A percentile compares a stretch with the other conserved stretches of the same genome.
Evolutionary conservation across 2,113 vertebrate genomes (phyloP).

Genomic region (Phalacrocorax brasilianus): DNA sequence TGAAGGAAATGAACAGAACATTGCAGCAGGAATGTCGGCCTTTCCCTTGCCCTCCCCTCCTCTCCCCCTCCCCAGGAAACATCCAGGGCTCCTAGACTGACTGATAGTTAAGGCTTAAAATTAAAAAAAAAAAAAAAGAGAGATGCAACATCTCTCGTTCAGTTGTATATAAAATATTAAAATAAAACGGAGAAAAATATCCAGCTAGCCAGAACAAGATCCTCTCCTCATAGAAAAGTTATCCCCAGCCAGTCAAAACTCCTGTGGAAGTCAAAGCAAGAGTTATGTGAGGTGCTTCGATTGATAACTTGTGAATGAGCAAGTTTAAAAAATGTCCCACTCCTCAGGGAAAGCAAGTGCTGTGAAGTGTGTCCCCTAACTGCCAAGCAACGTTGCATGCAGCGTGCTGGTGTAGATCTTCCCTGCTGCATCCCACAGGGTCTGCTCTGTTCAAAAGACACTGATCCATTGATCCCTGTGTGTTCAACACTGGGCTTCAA

Average conservation of each 20-base stretch:
- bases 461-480: not conserved
- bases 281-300: not conserved
- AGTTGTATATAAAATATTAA: slow-evolving; percentile 40
- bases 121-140: not conserved
- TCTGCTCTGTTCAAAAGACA: not conserved
- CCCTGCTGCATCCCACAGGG: not conserved
- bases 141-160: slow-evolving; percentile 47
- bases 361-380: not conserved
- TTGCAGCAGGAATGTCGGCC: slow-evolving; percentile 79
- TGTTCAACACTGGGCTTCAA: not conserved
- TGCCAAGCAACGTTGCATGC: not conserved
- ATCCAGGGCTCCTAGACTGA: slow-evolving; percentile 56
- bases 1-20: slow-evolving; percentile 81
- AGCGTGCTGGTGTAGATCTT: not conserved
- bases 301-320: not conserved
- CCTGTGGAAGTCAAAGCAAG: not conserved
- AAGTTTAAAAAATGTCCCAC: not conserved
- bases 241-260: slow-evolving; percentile 58
- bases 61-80: slow-evolving; percentile 49
- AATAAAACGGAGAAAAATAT: slow-evolving; percentile 3
- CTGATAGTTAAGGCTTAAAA: slow-evolving; percentile 63
- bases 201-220: slow-evolving; percentile 8
- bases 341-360: not conserved
- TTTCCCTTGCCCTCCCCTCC: slow-evolving; percentile 25
- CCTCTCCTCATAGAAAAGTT: slow-evolving; percentile 37